phyloP scores from a whole-genome alignment of 2,797 vertebrate species.

The Carapus acus region DNA sequence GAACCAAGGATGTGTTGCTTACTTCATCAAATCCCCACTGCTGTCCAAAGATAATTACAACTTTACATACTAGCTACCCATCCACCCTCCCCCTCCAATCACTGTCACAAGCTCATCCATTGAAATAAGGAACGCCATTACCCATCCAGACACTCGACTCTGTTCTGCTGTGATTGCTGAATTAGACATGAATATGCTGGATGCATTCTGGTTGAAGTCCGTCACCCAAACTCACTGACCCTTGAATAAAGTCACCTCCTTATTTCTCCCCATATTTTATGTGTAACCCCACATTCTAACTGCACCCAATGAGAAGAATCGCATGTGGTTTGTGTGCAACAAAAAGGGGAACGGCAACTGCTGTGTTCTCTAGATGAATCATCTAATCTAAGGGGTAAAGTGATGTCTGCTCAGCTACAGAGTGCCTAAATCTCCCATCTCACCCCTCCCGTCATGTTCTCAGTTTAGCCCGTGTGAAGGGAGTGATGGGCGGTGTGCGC shows the following conservation, averaged over 20 bases:
- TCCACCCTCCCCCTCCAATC: constrained; percentile 24
- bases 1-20: constrained; percentile 26
- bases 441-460: constrained; percentile 28
- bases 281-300: constrained; percentile 29
- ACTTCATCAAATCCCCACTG: constrained; percentile 30
- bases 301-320: constrained; percentile 1
- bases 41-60: constrained; percentile 31
- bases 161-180: constrained; percentile 3
- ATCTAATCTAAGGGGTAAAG: constrained; percentile 44
- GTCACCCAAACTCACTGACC: constrained; percentile 20
- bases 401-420: constrained; percentile 17
- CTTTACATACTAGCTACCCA: constrained; percentile 28
- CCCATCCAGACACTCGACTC: constrained; percentile 2
- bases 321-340: constrained; percentile 16
- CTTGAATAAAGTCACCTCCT: constrained; percentile 14
- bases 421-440: constrained; percentile 29
- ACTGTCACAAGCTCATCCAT: constrained; percentile 11
- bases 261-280: constrained; percentile 19
- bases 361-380: constrained; percentile 11
- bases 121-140: constrained; percentile 6
- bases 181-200: constrained; percentile 15
- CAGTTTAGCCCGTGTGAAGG: constrained; percentile 18
- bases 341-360: no score
- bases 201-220: constrained; percentile 12
- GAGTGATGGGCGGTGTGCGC: neutral